Percentiles rank a stretch among this genome's conserved stretches.
phyloP scores from a whole-genome alignment of 2,113 vertebrate species.

The Dasypus novemcinctus region DNA sequence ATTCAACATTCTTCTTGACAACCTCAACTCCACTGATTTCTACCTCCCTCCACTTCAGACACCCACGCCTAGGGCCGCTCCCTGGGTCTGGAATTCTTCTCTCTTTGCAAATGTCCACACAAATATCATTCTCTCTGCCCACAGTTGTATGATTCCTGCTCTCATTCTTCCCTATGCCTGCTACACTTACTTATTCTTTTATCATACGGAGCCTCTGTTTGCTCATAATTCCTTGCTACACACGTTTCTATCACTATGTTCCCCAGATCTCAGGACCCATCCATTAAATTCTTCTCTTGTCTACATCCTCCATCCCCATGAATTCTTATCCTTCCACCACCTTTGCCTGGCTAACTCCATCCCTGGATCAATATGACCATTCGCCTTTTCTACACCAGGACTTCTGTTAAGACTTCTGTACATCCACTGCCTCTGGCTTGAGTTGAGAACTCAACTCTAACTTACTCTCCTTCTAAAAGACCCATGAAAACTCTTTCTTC shows the following conservation, averaged over 20 bases:
- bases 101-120: not conserved
- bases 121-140: not conserved
- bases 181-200: not conserved
- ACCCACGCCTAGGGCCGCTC: not conserved
- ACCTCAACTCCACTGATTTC: not conserved
- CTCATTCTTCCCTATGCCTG: rapidly evolving
- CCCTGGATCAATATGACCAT: rapidly evolving
- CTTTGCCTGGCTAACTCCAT: not conserved
- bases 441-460: not conserved
- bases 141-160: not conserved
- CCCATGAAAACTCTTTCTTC: too few species aligned
- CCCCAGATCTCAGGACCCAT: not conserved
- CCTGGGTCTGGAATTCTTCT: not conserved
- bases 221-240: rapidly evolving
- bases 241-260: not conserved
- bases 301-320: not conserved
- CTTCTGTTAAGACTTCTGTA: not conserved
- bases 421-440: not conserved
- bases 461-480: not conserved
- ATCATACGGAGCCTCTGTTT: not conserved
- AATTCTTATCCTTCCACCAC: not conserved
- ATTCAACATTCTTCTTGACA: not conserved
- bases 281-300: not conserved
- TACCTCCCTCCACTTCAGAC: not conserved
- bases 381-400: not conserved